phyloP scores from a whole-genome alignment of 2,888 invertebrate genomes.

The Plagodis pulveraria region DNA sequence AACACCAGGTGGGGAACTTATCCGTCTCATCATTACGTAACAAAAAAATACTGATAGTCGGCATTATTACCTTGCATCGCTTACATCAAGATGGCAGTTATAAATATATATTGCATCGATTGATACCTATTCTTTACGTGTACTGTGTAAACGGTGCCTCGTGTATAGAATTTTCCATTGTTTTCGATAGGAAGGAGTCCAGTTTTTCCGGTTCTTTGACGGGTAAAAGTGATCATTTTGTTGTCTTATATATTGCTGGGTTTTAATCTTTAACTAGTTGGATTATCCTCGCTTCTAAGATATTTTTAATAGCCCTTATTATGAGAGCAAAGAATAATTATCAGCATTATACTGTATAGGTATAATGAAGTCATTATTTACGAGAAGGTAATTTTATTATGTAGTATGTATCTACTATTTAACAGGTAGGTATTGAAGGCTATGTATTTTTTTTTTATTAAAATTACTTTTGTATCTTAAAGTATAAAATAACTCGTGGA shows the following conservation, averaged over 20 bases:
- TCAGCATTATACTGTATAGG: no score
- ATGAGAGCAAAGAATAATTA: no score
- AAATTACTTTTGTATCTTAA: no score
- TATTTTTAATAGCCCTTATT: background rate
- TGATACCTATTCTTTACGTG: background rate
- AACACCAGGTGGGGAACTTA: no score
- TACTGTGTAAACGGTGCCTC: constrained; percentile 11
- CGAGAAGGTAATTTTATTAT: no score
- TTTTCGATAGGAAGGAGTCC: constrained; percentile 61
- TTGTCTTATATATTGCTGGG: constrained; percentile 1
- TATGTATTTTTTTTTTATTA: no score
- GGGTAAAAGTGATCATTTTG: constrained; percentile 42
- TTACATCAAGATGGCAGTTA: background rate
- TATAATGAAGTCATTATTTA: no score
- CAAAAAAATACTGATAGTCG: no score
- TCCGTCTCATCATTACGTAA: no score
- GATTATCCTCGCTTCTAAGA: background rate
- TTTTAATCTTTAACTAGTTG: background rate
- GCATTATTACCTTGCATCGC: background rate
- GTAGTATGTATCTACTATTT: no score
- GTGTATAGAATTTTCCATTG: constrained; percentile 55
- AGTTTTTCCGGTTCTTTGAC: constrained; percentile 70
- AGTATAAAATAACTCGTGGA: no score
- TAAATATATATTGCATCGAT: background rate
- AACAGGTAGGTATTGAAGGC: no score